Base-by-base conservation (phyloP, 1,140 invertebrate genomes). In the Meloidogyne chitwoodi region DNA sequence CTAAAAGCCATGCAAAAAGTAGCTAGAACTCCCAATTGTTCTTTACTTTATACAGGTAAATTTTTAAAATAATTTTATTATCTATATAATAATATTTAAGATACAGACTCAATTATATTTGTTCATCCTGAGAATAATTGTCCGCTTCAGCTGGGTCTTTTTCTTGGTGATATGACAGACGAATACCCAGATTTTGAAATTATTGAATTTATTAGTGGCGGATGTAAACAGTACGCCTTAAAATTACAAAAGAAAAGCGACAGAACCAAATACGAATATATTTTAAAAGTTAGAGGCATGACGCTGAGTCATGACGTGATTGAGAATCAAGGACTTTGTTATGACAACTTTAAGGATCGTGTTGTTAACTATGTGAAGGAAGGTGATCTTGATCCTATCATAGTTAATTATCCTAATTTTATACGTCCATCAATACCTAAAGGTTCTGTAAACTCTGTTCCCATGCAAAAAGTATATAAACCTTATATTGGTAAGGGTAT, bases 231-330 rank as follows among this genome's bases (percentile, higher is more conserved):
- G 10, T 67, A 67, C 22, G 65, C 14, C 4, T 22, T 67, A 22
- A n/a, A 24, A 16, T 24, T 67, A 16, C 3, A 72, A 41, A 65
- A 72, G 12, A 44, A 19, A 1, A 5, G 14, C 65, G 22, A 19
- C 16, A 38, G 65, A 16, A 38, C 14, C 14, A 2, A 67, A 16
- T n/a, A 31, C 14, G 22, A 67, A 2, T 8, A 67, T 67, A 12
- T 72, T 8, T 22, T 72, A n/a, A 72, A 72, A 72, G 44, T 72
- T 10, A 24, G 70, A 1, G 70, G 70, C 5, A 72, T 72, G 19
- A 72, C 70, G 6, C 27, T 72, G 61, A 61, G 19, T 27, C 29
- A 29, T 11, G 70, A 72, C 8, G 65, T 67, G 14, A 16, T 67
- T 11, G 62, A 29, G 2, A 34, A 31, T 67, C 64, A 27, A 1